These are phyloP conservation scores for Parazoanthus darwini DNA, from an alignment of 92 coral and sea anemone species.

Conservation along the genomic window DNA sequence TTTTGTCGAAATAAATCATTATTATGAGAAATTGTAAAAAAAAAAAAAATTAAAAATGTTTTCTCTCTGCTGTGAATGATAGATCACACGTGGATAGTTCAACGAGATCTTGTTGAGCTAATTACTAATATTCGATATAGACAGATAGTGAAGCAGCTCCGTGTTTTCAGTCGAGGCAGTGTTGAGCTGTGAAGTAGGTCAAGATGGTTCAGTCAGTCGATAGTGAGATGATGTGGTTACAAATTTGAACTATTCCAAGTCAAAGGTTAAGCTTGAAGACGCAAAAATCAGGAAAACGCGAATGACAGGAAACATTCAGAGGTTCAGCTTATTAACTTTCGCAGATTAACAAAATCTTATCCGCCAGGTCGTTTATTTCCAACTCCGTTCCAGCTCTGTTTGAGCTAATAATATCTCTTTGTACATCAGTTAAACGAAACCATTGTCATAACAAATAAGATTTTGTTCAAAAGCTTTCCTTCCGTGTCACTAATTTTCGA, in stretches of 20 bases:
- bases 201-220: not conserved
- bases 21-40: not conserved
- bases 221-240: not conserved
- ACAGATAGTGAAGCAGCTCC: not conserved
- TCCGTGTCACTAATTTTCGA: not conserved
- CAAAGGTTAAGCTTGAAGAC: constrained; percentile 13
- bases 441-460: not conserved
- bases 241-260: constrained; percentile 6
- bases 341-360: not conserved
- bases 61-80: not conserved
- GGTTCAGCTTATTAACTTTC: not conserved
- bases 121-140: not conserved
- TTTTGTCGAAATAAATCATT: not conserved
- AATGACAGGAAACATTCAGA: not conserved
- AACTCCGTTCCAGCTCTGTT: not conserved
- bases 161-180: not conserved
- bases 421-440: not conserved
- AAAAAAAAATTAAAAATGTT: not conserved
- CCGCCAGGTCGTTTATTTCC: not conserved
- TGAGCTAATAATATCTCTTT: not conserved
- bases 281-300: not conserved
- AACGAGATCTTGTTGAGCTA: constrained; percentile 11
- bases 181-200: constrained; percentile 17
- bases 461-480: not conserved
- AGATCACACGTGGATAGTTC: not conserved